phyloP scores from a whole-genome alignment of 2,888 invertebrate species.

The Lamellibrachia satsuma region DNA sequence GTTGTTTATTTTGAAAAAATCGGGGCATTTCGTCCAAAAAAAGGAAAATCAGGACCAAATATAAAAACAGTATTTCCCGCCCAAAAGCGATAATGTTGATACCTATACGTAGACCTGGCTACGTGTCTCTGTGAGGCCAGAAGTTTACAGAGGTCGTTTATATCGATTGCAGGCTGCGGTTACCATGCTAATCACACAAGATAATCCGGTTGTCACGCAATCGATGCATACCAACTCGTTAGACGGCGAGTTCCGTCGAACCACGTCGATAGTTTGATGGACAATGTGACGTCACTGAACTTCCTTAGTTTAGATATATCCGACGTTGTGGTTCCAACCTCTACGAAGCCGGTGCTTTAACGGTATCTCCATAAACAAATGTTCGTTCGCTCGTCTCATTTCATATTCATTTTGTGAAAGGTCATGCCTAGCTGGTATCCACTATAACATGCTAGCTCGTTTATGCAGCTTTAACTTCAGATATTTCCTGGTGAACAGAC shows the following conservation, averaged over 20 bases:
- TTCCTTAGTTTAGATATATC: neutral
- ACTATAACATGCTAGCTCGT: too few relatives aligned
- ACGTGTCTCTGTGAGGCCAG: neutral
- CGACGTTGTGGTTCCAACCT: neutral
- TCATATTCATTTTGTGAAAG: too few relatives aligned
- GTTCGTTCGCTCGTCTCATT: too few relatives aligned
- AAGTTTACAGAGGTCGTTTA: neutral
- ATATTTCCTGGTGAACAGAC: too few relatives aligned
- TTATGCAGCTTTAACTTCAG: too few relatives aligned
- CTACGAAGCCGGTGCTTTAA: neutral
- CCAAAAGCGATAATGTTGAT: neutral
- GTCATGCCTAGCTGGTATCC: too few relatives aligned
- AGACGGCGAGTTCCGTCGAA: neutral
- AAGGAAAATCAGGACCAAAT: too few relatives aligned
- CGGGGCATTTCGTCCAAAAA: too few relatives aligned
- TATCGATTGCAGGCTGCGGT: neutral
- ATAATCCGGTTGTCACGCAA: conserved; percentile 3
- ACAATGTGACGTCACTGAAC: neutral
- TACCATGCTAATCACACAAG: neutral
- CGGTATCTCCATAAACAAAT: too few relatives aligned
- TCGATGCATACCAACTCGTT: neutral
- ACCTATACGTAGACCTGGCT: neutral
- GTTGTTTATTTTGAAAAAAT: too few relatives aligned
- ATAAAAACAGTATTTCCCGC: too few relatives aligned
- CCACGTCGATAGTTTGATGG: neutral